Evolutionary conservation across 2,113 vertebrate species (phyloP).

Genomic region (Nannobrachium achirus): DNA sequence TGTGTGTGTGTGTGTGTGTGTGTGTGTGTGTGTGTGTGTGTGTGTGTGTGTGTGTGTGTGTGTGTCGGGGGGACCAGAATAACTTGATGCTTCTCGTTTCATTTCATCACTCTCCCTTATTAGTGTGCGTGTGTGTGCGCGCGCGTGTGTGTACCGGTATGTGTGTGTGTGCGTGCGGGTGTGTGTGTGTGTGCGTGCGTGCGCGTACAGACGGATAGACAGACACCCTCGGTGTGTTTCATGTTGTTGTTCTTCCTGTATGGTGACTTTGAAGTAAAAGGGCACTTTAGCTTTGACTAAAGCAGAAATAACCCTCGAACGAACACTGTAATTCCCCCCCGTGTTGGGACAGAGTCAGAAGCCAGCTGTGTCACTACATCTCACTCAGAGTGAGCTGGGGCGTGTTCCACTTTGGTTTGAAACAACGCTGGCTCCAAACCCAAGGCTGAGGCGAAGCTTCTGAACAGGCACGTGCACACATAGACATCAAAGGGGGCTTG

Average conservation of each 20-base stretch:
- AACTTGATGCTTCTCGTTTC: constrained; percentile 50
- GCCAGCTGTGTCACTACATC: constrained; percentile 59
- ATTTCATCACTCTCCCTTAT: constrained; percentile 60
- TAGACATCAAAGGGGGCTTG: too few species aligned
- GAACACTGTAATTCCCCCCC: constrained; percentile 68
- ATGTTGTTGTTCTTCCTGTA: constrained; percentile 66
- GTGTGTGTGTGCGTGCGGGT: neutral
- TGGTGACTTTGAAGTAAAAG: constrained; percentile 71
- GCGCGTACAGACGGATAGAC: too few species aligned
- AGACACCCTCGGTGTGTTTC: constrained; percentile 20
- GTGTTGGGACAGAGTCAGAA: constrained; percentile 14
- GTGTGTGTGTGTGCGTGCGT: neutral
- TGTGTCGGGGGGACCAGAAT: constrained; percentile 21
- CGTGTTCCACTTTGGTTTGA: constrained; percentile 23
- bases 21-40: constrained; percentile 1
- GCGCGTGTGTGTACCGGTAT: neutral
- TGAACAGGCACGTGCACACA: too few species aligned
- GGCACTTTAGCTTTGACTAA: constrained; percentile 71
- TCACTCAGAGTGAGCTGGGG: constrained; percentile 13
- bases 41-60: neutral
- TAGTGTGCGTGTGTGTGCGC: constrained; percentile 14
- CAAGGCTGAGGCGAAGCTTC: constrained; percentile 17
- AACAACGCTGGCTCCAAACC: constrained; percentile 24
- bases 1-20: constrained; percentile 5
- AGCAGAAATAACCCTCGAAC: constrained; percentile 58